A percentile compares a stretch with the other conserved stretches of the same genome.
phyloP scores from a whole-genome alignment of 2,888 invertebrate species.

The Andrena chrysosceles region DNA sequence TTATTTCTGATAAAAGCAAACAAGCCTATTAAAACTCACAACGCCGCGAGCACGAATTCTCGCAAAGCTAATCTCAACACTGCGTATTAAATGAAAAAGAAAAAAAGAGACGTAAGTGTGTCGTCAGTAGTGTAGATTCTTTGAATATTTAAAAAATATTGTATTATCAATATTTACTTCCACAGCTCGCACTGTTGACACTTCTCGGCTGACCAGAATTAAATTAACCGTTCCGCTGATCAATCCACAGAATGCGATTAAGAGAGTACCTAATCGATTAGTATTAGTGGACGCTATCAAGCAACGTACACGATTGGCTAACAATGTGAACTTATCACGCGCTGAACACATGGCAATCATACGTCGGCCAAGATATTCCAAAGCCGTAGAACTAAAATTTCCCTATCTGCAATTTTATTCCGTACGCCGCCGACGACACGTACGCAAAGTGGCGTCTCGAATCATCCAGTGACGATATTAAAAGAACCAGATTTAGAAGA shows the following conservation, averaged over 20 bases:
- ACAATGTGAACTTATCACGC: slow-evolving; percentile 31
- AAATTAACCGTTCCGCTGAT: neutral
- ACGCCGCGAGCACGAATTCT: neutral
- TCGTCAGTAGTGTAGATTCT: too few relatives aligned
- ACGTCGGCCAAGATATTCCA: slow-evolving; percentile 35
- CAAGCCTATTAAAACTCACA: neutral
- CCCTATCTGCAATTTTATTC: neutral
- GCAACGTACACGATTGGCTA: slow-evolving; percentile 16
- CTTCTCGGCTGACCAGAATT: neutral
- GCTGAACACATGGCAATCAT: slow-evolving; percentile 16
- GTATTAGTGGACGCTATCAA: slow-evolving; percentile 4
- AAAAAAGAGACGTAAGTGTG: too few relatives aligned
- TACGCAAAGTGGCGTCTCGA: neutral
- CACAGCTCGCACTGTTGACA: too few relatives aligned
- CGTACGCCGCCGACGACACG: neutral
- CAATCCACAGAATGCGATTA: neutral
- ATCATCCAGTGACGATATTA: neutral
- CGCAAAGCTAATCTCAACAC: neutral
- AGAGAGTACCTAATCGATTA: neutral
- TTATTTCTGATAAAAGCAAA: neutral
- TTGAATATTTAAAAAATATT: neutral
- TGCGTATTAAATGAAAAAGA: too few relatives aligned
- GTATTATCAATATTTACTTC: neutral
- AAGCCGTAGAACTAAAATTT: slow-evolving; percentile 24
- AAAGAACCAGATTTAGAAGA: too few relatives aligned